These are phyloP conservation scores for Polyommatus iphigenia DNA, from an alignment of 2,888 invertebrate genomes.

Conservation along the genomic window DNA sequence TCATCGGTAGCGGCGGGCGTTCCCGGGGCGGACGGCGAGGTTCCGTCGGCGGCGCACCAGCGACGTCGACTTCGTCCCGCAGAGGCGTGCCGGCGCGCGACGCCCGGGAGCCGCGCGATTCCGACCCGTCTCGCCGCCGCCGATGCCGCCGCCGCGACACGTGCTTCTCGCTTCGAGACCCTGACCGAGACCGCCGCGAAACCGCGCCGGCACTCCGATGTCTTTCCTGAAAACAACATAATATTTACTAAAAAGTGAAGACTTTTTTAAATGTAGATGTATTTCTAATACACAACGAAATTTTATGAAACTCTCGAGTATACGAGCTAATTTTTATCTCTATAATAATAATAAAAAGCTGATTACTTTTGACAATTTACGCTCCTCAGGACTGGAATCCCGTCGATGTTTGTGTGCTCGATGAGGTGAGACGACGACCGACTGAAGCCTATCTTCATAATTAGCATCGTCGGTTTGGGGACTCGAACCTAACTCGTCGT, in stretches of 20 bases:
- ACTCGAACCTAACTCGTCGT: slow-evolving; percentile 80
- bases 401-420: slow-evolving; percentile 68
- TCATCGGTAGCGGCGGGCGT: slow-evolving; percentile 85
- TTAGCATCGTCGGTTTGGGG: slow-evolving; percentile 84
- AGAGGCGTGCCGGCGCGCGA: slow-evolving; percentile 92
- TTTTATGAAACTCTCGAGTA: not conserved
- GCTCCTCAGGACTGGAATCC: slow-evolving; percentile 88
- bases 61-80: slow-evolving; percentile 88
- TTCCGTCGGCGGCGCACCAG: slow-evolving; percentile 80
- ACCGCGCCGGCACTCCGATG: slow-evolving; percentile 58
- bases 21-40: slow-evolving; percentile 85
- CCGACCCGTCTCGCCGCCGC: slow-evolving; percentile 71
- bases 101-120: slow-evolving; percentile 78
- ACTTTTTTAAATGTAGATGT: too few relatives aligned
- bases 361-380: slow-evolving; percentile 67
- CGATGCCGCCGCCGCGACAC: slow-evolving; percentile 62
- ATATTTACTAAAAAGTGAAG: not conserved
- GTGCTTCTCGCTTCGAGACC: slow-evolving; percentile 59
- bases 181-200: slow-evolving; percentile 58
- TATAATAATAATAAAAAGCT: not conserved
- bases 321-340: not conserved
- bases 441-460: slow-evolving; percentile 74
- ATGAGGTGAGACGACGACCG: slow-evolving; percentile 76
- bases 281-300: not conserved
- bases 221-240: slow-evolving; percentile 53